A percentile compares a stretch with the other conserved stretches of the same genome.
phyloP scores from a whole-genome alignment of 2,888 invertebrate genomes.

The Lepidochrysops patricia region DNA sequence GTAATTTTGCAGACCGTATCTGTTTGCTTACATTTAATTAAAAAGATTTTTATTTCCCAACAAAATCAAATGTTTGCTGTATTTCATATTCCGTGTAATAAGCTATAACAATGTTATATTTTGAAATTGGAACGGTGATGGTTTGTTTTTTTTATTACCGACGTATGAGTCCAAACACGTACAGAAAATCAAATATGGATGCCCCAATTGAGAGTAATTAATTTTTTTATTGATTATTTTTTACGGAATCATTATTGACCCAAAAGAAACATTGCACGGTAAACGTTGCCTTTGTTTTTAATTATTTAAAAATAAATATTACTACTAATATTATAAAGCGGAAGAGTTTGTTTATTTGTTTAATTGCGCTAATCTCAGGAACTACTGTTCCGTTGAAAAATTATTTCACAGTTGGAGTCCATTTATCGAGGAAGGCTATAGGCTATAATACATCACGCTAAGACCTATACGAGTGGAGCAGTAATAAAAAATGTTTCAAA shows the following conservation, averaged over 20 bases:
- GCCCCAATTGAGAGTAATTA: background rate
- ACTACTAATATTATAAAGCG: no score
- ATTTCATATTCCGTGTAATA: constrained; percentile 7
- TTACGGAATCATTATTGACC: background rate
- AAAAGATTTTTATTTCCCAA: constrained; percentile 36
- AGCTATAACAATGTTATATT: constrained; percentile 2
- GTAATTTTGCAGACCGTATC: constrained; percentile 37
- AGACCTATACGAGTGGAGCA: no score
- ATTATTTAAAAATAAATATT: no score
- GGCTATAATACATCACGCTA: no score
- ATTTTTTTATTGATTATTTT: background rate
- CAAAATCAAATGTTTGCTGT: constrained; percentile 20
- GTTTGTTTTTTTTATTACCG: background rate
- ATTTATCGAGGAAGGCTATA: no score
- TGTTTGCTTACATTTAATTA: constrained; percentile 54
- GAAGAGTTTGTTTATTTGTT: no score
- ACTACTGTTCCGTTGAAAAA: no score
- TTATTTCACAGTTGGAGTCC: no score
- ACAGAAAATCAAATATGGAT: background rate
- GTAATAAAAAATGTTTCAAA: no score
- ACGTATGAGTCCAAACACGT: background rate
- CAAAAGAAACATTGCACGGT: no score
- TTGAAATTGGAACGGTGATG: background rate
- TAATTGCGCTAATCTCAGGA: no score
- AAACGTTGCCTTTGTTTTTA: no score